Evolutionary conservation across 2,888 invertebrate species (phyloP), one percentile per base, ranked within the genome.

Genomic region (Pedicia rivosa): DNA sequence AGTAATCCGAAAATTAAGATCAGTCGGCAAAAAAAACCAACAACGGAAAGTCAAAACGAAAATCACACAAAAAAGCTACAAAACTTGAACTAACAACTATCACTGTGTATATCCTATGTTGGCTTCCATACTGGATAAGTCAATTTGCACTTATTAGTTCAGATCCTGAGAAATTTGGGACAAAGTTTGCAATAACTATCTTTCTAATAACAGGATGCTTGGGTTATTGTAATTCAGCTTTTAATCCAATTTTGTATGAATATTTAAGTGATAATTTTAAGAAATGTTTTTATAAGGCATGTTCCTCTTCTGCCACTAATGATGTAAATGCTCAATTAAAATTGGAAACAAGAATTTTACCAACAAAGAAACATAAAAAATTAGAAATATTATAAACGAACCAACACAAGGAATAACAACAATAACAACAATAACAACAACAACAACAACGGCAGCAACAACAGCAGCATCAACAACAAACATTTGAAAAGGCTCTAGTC

Each of bases 181-280:
- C 69, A n/a, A 25, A 26, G n/a, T 16, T 80, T 49, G 74, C 73
- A 12, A 69, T 82, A 30, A 76, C 78, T 16, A 72, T 79, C 14
- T 81, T 82, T 55, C 65, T 86, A 13, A 67, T 86, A 17, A 78
- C 80, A 7, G 79, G 80, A 9, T 80, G 80, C 56, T 69, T 86
- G 8, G 29, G 36, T 3, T 36, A 36, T 61, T 80, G 81, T 43
- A 86, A 86, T 59, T 84, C 83, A 5, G 84, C 84, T 3, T 78
- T 86, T 71, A 86, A 86, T 57, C 84, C 84, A 2, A 80, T 82
- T 43, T 65, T 82, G 31, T 86, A 86, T 61, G 84, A 84, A 2
- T 86, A 86, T 55, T 67, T 86, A 7, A 82, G 81, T 45, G 86
- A 87, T 52, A 86, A 86, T 53, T 87, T 87, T 61, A 86, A 84